Evolutionary conservation across 2,113 vertebrate genomes (phyloP).

Genomic region (Myiozetetes cayanensis): DNA sequence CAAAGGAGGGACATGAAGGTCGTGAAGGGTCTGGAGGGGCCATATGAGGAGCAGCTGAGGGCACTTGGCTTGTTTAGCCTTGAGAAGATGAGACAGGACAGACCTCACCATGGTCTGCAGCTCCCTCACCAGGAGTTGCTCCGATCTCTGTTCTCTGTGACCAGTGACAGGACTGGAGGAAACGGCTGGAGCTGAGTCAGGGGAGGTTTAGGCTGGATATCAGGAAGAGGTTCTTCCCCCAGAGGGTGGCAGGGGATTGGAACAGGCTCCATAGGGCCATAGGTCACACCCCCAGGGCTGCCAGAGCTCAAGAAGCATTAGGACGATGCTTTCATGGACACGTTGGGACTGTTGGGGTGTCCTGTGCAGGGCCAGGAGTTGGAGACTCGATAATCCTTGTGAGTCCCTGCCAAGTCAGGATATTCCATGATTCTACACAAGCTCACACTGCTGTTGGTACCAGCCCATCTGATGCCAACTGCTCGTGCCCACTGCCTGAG

Average conservation of each 20-base stretch:
- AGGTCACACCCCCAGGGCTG: accelerated
- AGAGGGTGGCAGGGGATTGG: background rate
- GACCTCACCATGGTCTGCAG: background rate
- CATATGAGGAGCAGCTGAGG: background rate
- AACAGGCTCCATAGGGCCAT: background rate
- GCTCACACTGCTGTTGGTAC: accelerated
- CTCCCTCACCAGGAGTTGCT: background rate
- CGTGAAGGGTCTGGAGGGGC: background rate
- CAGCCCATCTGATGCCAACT: accelerated
- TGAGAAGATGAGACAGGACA: background rate
- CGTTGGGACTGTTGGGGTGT: background rate
- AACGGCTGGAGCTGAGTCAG: background rate
- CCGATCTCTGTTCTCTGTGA: background rate
- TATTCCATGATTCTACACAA: background rate
- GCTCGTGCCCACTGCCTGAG: background rate
- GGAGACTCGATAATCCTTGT: background rate
- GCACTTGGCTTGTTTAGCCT: background rate
- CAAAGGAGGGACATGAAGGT: background rate
- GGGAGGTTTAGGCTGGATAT: accelerated
- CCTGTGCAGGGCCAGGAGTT: background rate
- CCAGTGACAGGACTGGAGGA: background rate
- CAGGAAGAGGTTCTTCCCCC: background rate
- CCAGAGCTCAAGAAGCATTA: accelerated
- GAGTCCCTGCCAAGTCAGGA: background rate
- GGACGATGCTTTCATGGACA: accelerated